These are phyloP conservation scores for Pachyrhynchus sulphureomaculatus DNA, from an alignment of 1,140 invertebrate species.

Conservation along the genomic window DNA sequence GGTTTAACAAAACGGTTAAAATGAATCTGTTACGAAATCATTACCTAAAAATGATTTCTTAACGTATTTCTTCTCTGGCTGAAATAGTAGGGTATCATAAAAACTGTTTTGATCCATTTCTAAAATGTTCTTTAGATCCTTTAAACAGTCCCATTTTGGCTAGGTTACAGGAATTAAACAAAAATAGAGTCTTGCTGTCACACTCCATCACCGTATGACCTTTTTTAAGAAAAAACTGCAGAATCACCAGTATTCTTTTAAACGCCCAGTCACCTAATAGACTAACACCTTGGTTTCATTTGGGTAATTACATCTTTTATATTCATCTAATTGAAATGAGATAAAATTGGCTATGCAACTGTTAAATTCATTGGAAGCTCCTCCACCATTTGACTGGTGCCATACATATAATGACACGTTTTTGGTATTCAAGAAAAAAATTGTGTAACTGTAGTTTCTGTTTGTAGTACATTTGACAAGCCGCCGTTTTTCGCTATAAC, in stretches of 20 bases:
- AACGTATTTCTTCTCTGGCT: not conserved
- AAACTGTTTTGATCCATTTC: too few species aligned
- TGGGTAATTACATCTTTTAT: too few species aligned
- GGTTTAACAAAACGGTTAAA: too few species aligned
- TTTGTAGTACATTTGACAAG: not conserved
- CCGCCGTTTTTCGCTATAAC: constrained; percentile 3
- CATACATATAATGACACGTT: not conserved
- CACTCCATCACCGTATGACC: constrained; percentile 49
- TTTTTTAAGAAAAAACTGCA: constrained; percentile 26
- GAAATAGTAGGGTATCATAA: too few species aligned
- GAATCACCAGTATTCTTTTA: too few species aligned
- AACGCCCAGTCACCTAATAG: not conserved
- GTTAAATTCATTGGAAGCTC: not conserved
- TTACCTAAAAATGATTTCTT: too few species aligned
- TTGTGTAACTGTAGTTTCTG: not conserved
- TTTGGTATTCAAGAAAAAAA: not conserved
- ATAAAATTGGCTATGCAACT: not conserved
- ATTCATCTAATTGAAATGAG: not conserved
- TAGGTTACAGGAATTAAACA: too few species aligned
- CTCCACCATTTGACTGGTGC: not conserved
- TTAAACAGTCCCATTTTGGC: too few species aligned
- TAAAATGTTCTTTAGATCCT: too few species aligned
- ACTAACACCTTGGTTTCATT: too few species aligned
- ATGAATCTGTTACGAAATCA: too few species aligned
- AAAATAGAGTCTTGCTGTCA: constrained; percentile 33